Evolutionary conservation across 2,113 vertebrate genomes (phyloP).

Genomic region (Trematocara unimaculatum): DNA sequence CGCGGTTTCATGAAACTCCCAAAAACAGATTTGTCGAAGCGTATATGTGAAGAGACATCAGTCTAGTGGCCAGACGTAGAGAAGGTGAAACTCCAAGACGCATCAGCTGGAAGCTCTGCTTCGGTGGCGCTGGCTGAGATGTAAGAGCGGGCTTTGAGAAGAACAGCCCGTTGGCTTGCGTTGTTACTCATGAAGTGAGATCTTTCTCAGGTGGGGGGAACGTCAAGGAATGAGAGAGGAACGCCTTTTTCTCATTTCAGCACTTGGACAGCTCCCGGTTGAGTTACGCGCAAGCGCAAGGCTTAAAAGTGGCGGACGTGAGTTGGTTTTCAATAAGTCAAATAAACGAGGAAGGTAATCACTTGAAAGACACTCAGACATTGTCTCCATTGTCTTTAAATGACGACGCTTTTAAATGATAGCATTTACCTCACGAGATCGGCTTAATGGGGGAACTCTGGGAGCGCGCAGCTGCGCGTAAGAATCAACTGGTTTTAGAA

Average conservation of each 20-base stretch:
- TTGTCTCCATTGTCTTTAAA: not conserved
- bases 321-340: constrained; percentile 58
- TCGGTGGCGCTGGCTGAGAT: not conserved
- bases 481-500: not conserved
- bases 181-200: constrained; percentile 20
- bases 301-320: constrained; percentile 64
- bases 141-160: not conserved
- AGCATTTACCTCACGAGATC: not conserved
- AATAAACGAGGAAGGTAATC: constrained; percentile 28
- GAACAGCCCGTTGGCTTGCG: not conserved
- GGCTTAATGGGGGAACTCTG: not conserved
- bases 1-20: constrained; percentile 60
- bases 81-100: constrained; percentile 18
- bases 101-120: not conserved
- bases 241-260: constrained; percentile 77
- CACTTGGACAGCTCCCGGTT: constrained; percentile 82
- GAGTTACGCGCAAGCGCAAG: constrained; percentile 79
- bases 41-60: constrained; percentile 23
- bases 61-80: constrained; percentile 3
- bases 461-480: constrained; percentile 17
- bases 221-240: constrained; percentile 65
- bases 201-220: constrained; percentile 40
- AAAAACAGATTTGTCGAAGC: constrained; percentile 56
- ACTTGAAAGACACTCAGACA: constrained; percentile 4
- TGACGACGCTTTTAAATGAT: constrained; percentile 3